A percentile compares a stretch with the other conserved stretches of the same genome.
Evolutionary conservation across 2,888 invertebrate species (phyloP).

Genomic region (Pheosia gnoma): DNA sequence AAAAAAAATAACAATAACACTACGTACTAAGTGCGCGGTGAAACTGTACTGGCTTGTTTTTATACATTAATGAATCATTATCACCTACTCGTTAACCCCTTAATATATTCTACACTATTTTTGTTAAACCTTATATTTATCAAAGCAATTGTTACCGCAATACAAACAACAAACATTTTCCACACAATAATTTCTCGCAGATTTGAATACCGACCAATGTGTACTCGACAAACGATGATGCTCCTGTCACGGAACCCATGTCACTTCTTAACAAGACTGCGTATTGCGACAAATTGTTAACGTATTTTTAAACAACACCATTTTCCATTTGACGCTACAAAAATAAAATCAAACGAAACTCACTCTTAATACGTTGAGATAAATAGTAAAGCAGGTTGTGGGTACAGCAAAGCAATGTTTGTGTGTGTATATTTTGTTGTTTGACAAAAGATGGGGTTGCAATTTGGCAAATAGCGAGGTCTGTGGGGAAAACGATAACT

Average conservation of each 20-base stretch:
- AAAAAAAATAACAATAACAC: no score
- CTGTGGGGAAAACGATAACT: no score
- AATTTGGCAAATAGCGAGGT: slow-evolving; percentile 36
- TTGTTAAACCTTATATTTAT: no score
- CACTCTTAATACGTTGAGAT: not conserved
- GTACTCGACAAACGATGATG: slow-evolving; percentile 46
- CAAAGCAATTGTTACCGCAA: no score
- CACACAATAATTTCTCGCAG: slow-evolving; percentile 11
- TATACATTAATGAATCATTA: no score
- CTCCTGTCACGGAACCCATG: slow-evolving; percentile 54
- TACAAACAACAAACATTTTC: not conserved
- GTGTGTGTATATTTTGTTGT: slow-evolving; percentile 33
- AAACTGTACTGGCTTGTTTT: no score
- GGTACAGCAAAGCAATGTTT: slow-evolving; percentile 11
- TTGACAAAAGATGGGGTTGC: slow-evolving; percentile 48
- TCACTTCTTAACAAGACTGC: slow-evolving; percentile 59
- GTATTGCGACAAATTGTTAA: slow-evolving; percentile 54
- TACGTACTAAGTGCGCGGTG: no score
- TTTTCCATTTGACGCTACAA: slow-evolving; percentile 9
- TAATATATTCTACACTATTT: no score
- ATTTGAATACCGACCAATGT: slow-evolving; percentile 45
- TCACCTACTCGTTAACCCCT: no score
- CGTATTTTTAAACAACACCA: slow-evolving; percentile 48
- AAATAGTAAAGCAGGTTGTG: slow-evolving; percentile 1
- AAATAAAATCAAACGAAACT: slow-evolving; percentile 7